A percentile compares a stretch with the other conserved stretches of the same genome.
These are phyloP conservation scores for Pseudomyrmex cubaensis DNA, from an alignment of 1,140 invertebrate species.

Conservation along the genomic window DNA sequence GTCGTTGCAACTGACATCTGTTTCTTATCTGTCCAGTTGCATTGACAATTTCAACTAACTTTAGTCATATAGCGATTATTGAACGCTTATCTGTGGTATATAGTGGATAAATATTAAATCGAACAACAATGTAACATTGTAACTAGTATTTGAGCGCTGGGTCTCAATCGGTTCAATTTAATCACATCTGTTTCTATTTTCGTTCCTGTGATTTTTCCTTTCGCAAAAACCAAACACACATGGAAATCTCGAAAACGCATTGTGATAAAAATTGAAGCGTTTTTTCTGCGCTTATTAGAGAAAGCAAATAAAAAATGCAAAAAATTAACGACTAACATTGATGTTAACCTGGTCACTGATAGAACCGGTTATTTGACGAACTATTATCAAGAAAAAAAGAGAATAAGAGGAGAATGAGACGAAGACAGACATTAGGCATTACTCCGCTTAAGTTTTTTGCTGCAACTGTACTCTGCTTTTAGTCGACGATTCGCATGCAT, in stretches of 20 bases:
- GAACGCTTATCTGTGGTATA: neutral
- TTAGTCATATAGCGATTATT: neutral
- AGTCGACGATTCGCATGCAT: conserved; percentile 72
- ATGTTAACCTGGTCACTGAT: too few relatives aligned
- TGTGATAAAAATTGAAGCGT: too few relatives aligned
- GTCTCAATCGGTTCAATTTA: too few relatives aligned
- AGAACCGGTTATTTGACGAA: conserved; percentile 4
- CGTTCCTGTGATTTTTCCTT: too few relatives aligned
- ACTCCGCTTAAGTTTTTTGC: conserved; percentile 37
- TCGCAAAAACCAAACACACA: neutral
- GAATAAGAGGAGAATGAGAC: neutral
- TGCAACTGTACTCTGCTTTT: conserved; percentile 71
- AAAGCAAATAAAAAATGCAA: neutral
- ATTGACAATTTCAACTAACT: neutral
- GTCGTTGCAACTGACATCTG: conserved; percentile 1
- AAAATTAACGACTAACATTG: neutral
- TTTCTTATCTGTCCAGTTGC: too few relatives aligned
- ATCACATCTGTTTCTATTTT: too few relatives aligned
- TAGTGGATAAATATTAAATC: too few relatives aligned
- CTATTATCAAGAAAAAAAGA: conserved; percentile 60
- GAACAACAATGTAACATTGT: too few relatives aligned
- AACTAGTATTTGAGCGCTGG: too few relatives aligned
- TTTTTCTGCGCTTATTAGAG: too few relatives aligned
- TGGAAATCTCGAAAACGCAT: too few relatives aligned
- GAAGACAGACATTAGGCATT: neutral